phyloP scores from a whole-genome alignment of 2,113 vertebrate species.

The Elephantulus edwardii region DNA sequence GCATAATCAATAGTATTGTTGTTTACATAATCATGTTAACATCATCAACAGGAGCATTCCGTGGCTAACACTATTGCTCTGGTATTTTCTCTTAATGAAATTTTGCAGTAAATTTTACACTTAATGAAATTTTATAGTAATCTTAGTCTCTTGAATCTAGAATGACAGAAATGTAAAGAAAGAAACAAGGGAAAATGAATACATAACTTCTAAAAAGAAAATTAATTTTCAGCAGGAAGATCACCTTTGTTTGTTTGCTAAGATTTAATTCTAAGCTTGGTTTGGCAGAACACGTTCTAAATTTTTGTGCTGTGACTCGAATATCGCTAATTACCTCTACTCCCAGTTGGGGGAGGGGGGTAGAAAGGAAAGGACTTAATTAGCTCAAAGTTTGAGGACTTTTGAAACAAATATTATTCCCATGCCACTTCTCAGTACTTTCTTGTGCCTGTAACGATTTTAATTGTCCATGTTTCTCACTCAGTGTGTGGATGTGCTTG shows the following conservation, averaged over 20 bases:
- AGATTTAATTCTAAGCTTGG: constrained; percentile 24
- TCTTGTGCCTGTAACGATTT: neutral
- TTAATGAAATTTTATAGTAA: neutral
- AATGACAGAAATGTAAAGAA: neutral
- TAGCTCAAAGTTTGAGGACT: constrained; percentile 25
- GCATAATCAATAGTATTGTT: neutral
- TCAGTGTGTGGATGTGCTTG: constrained; percentile 2
- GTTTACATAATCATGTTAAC: too few species aligned
- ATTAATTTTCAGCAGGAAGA: neutral
- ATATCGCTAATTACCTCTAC: neutral
- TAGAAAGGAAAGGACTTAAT: neutral
- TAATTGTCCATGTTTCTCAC: neutral
- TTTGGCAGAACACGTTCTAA: constrained; percentile 43
- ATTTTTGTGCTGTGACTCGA: constrained; percentile 18
- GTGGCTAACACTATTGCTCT: too few species aligned
- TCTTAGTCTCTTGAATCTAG: neutral
- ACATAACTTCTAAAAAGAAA: neutral
- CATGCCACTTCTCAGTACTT: neutral
- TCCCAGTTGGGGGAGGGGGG: neutral
- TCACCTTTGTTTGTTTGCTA: constrained; percentile 50
- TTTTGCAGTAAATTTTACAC: neutral
- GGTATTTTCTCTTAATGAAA: too few species aligned
- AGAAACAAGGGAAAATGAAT: neutral
- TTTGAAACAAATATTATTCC: neutral
- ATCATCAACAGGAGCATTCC: too few species aligned